A percentile compares a stretch with the other conserved stretches of the same genome.
Evolutionary conservation across 2,888 invertebrate species (phyloP).

Genomic region (Blomia tropicalis): DNA sequence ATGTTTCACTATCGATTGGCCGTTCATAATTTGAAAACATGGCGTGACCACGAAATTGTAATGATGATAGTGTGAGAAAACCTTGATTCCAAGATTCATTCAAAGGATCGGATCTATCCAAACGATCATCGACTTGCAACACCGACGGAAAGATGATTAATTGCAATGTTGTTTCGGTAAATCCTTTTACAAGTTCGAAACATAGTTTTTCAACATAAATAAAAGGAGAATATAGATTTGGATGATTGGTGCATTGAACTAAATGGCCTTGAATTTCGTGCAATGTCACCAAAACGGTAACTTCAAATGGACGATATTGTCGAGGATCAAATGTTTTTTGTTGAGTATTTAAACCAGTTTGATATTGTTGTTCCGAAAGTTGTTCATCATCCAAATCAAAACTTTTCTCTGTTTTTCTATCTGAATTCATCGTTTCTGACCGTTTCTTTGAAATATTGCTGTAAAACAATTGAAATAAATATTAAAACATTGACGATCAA

Average conservation of each 20-base stretch:
- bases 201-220: conserved; percentile 74
- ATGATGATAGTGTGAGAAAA: conserved; percentile 58
- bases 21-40: conserved; percentile 88
- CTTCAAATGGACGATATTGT: conserved; percentile 70
- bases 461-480: not conserved
- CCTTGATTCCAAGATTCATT: conserved; percentile 61
- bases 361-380: not conserved
- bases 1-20: conserved; percentile 73
- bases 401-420: conserved; percentile 22
- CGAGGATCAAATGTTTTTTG: conserved; percentile 55
- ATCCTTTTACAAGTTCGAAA: conserved; percentile 92
- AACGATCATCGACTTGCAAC: conserved; percentile 40
- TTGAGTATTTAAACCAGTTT: not conserved
- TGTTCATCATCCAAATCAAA: not conserved
- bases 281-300: conserved; percentile 76
- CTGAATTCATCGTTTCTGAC: not conserved
- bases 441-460: conserved; percentile 4
- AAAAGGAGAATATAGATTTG: conserved; percentile 78
- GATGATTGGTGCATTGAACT: conserved; percentile 73
- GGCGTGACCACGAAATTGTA: conserved; percentile 71
- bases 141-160: conserved; percentile 64
- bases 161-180: conserved; percentile 77
- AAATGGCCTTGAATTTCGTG: conserved; percentile 91
- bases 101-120: conserved; percentile 28
- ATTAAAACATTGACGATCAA: not conserved